These are phyloP conservation scores for Atta cephalotes DNA, from an alignment of 1,140 invertebrate genomes.

Conservation along the genomic window DNA sequence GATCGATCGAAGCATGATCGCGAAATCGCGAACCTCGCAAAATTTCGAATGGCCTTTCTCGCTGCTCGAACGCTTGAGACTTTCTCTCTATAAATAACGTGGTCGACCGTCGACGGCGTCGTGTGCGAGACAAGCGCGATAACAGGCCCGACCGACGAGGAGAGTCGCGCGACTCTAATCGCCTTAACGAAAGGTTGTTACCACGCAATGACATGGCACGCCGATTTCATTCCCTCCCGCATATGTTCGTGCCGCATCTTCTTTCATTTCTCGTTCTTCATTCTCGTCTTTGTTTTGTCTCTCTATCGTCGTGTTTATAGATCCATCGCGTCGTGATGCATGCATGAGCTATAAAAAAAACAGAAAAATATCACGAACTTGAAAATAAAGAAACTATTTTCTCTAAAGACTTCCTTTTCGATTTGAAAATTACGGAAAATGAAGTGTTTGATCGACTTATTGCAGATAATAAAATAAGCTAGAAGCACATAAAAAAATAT, in stretches of 20 bases:
- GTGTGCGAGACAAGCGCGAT: conserved; percentile 56
- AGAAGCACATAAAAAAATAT: too few relatives aligned
- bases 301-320: not conserved
- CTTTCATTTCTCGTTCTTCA: not conserved
- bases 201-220: conserved; percentile 58
- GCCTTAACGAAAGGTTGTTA: conserved; percentile 75
- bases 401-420: not conserved
- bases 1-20: not conserved
- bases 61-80: conserved; percentile 38
- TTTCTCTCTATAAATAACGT: conserved; percentile 78
- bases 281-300: not conserved
- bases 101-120: conserved; percentile 47
- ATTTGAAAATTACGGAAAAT: conserved; percentile 9
- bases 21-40: not conserved
- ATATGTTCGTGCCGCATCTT: not conserved
- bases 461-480: not conserved
- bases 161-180: conserved; percentile 74
- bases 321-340: not conserved
- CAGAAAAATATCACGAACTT: not conserved
- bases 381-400: conserved; percentile 34
- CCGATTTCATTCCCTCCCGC: conserved; percentile 33
- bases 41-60: conserved; percentile 24
- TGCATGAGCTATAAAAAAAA: not conserved
- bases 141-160: conserved; percentile 50
- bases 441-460: not conserved